These are phyloP conservation scores for Potorous gilbertii DNA, from an alignment of 2,797 vertebrate genomes.

Conservation along the genomic window DNA sequence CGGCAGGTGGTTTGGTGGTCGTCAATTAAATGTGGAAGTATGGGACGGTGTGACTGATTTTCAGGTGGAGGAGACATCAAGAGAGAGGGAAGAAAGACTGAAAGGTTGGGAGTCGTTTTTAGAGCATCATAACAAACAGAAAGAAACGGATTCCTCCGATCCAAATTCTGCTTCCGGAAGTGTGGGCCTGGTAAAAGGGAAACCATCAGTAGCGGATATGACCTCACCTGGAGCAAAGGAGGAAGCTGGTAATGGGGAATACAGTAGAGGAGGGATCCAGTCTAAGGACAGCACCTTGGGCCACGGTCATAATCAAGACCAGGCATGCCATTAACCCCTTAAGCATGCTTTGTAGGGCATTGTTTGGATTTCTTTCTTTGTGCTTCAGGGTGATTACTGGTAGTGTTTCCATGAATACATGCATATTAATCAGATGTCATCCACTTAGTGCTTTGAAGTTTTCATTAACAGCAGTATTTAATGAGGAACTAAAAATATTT, in stretches of 20 bases:
- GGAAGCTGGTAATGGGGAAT: constrained; percentile 67
- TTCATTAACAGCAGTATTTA: constrained; percentile 77
- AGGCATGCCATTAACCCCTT: constrained; percentile 66
- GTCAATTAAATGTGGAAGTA: constrained; percentile 87
- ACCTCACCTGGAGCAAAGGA: constrained; percentile 50
- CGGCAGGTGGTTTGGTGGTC: constrained; percentile 91
- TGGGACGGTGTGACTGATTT: constrained; percentile 92
- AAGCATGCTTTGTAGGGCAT: constrained; percentile 62
- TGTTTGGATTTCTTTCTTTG: constrained; percentile 68
- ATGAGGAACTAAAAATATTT: constrained; percentile 71
- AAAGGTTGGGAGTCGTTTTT: constrained; percentile 90
- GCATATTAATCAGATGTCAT: constrained; percentile 68
- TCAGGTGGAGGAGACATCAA: constrained; percentile 92
- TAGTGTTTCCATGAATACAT: constrained; percentile 63
- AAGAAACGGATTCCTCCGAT: constrained; percentile 71
- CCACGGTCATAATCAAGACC: constrained; percentile 89
- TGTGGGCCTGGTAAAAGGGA: constrained; percentile 49
- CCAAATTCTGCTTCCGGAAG: constrained; percentile 66
- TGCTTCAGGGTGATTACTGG: constrained; percentile 74
- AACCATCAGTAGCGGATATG: constrained; percentile 60
- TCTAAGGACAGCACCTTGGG: constrained; percentile 94
- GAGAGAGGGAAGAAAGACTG: constrained; percentile 92
- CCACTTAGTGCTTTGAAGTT: constrained; percentile 76
- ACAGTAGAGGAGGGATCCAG: constrained; percentile 77
- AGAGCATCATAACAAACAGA: constrained; percentile 73